Percentiles rank a stretch among this genome's conserved stretches.
Conservation (phyloP, 2,113 vertebrate species). For the Sitta europaea region DNA sequence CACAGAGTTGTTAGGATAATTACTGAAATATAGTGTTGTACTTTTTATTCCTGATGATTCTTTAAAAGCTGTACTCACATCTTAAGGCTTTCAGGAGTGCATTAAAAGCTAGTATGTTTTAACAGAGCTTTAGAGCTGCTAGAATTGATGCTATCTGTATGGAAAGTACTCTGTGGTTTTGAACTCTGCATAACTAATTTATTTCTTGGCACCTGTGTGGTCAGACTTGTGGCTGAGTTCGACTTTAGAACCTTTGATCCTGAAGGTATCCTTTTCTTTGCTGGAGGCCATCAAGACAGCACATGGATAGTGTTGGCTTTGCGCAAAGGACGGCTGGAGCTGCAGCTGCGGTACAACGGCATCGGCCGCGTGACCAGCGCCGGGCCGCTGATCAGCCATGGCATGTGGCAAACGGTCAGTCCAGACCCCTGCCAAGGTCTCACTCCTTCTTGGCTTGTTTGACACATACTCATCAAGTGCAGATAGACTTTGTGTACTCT, state of each 20-base stretch:
- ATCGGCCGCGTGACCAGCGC: conserved; percentile 90
- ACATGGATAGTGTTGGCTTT: conserved; percentile 91
- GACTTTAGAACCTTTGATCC: conserved; percentile 94
- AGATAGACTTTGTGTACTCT: background rate
- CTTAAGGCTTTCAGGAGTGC: background rate
- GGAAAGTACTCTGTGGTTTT: conserved; percentile 12
- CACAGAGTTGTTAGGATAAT: background rate
- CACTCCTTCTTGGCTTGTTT: background rate
- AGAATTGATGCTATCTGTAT: conserved; percentile 32
- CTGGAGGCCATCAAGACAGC: conserved; percentile 88
- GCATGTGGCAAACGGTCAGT: conserved; percentile 91
- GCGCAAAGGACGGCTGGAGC: conserved; percentile 86
- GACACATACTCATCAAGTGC: background rate
- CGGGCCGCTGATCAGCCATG: conserved; percentile 85
- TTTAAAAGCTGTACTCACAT: background rate
- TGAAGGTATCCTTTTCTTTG: conserved; percentile 95
- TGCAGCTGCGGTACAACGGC: conserved; percentile 86
- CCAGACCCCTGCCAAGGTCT: background rate
- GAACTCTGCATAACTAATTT: conserved; percentile 49
- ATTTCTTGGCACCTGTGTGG: conserved; percentile 47
- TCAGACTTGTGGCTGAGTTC: conserved; percentile 87
- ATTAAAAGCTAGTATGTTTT: conserved; percentile 3
- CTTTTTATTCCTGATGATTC: background rate
- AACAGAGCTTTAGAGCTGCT: background rate
- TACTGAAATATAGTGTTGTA: background rate